Conservation (phyloP, 1,140 invertebrate species). For the Temnothorax nylanderi region DNA sequence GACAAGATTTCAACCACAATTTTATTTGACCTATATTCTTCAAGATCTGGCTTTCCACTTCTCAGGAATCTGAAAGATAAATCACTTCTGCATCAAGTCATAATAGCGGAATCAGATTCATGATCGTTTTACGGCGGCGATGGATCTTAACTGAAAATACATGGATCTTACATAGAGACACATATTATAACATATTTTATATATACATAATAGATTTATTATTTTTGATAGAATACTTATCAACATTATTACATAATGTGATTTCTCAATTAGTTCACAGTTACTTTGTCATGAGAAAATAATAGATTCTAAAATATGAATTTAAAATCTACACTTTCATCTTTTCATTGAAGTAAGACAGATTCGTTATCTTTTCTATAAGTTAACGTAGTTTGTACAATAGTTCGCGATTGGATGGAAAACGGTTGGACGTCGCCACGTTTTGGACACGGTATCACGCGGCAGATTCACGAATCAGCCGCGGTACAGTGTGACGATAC, state of each 20-base stretch:
- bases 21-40: slow-evolving; percentile 38
- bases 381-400: slow-evolving; percentile 8
- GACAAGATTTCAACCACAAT: slow-evolving; percentile 32
- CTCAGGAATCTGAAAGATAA: slow-evolving; percentile 17
- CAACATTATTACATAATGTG: not conserved
- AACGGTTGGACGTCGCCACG: slow-evolving; percentile 44
- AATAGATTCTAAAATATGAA: not conserved
- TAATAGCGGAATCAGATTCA: slow-evolving; percentile 32
- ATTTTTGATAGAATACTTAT: not conserved
- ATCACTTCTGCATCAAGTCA: slow-evolving; percentile 23
- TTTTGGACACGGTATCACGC: not conserved
- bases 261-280: not conserved
- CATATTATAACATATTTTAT: not conserved
- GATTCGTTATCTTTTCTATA: not conserved
- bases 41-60: slow-evolving; percentile 22
- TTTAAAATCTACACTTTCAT: not conserved
- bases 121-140: not conserved
- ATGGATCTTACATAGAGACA: too few relatives aligned
- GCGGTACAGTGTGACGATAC: slow-evolving; percentile 27
- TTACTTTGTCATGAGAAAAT: not conserved
- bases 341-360: not conserved
- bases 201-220: not conserved
- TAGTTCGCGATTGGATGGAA: slow-evolving; percentile 52
- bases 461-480: slow-evolving; percentile 33
- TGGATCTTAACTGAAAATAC: slow-evolving; percentile 17